Percentiles rank a stretch among this genome's conserved stretches.
phyloP scores from a whole-genome alignment of 2,797 vertebrate genomes.

The Rhabdomys pumilio region DNA sequence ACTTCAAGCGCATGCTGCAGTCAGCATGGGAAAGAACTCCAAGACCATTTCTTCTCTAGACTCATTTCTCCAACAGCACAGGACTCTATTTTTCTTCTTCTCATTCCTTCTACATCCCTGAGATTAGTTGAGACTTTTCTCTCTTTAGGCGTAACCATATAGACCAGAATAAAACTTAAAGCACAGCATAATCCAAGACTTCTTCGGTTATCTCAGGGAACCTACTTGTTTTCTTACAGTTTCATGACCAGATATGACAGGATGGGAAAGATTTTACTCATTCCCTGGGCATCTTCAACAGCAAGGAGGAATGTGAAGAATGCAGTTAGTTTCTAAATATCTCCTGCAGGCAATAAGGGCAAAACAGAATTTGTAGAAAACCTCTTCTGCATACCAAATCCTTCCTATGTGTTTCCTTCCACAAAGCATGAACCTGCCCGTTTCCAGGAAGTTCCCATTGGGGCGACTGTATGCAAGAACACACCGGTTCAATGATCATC shows the following conservation, averaged over 20 bases:
- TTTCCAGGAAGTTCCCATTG: constrained; percentile 3
- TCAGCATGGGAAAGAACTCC: background rate
- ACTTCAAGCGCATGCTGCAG: background rate
- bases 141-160: background rate
- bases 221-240: background rate
- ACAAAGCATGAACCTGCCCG: background rate
- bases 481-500: background rate
- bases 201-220: background rate
- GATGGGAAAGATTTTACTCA: constrained; percentile 2
- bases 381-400: background rate
- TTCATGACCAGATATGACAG: constrained; percentile 7
- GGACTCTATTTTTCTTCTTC: background rate
- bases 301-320: background rate
- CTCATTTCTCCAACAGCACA: background rate
- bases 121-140: constrained; percentile 40
- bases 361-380: constrained; percentile 47
- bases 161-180: constrained; percentile 5
- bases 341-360: constrained; percentile 37
- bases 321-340: background rate
- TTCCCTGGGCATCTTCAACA: constrained; percentile 18
- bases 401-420: background rate
- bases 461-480: background rate
- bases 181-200: background rate
- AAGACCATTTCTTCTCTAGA: background rate
- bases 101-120: constrained; percentile 33